Evolutionary conservation across 2,797 vertebrate genomes (phyloP).

Genomic region (Heterohyrax brucei): DNA sequence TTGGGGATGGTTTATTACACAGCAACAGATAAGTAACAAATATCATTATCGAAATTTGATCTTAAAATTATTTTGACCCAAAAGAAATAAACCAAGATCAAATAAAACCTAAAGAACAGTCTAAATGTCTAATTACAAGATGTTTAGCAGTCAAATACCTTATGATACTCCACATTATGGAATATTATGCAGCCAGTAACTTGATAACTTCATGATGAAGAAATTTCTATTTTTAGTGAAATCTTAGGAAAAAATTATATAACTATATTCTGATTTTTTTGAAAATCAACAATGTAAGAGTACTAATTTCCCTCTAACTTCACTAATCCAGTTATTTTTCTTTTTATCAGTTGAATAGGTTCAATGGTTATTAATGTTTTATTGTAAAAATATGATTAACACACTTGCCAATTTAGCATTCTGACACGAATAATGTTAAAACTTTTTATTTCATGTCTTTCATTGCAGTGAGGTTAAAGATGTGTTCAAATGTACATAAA

Average conservation of each 20-base stretch:
- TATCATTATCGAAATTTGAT: conserved; percentile 38
- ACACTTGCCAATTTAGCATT: neutral
- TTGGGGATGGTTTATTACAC: neutral
- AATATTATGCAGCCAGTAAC: neutral
- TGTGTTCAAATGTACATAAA: neutral
- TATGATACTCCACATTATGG: neutral
- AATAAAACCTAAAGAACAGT: conserved; percentile 15
- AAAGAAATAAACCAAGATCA: conserved; percentile 24
- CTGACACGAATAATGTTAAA: neutral
- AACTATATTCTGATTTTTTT: neutral
- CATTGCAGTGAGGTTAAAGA: neutral
- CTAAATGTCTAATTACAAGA: conserved; percentile 12
- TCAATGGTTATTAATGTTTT: neutral
- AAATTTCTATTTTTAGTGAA: conserved; percentile 53
- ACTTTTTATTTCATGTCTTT: neutral
- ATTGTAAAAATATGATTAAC: neutral
- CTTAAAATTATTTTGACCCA: conserved; percentile 32
- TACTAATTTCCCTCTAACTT: neutral
- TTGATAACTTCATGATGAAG: conserved; percentile 22
- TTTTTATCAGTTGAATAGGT: conserved; percentile 15
- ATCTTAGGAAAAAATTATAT: neutral
- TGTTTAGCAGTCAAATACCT: neutral
- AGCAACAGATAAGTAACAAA: neutral
- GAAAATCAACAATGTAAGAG: neutral
- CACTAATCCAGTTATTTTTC: neutral